phyloP scores from a whole-genome alignment of 2,888 invertebrate species.

The Callinectes sapidus region DNA sequence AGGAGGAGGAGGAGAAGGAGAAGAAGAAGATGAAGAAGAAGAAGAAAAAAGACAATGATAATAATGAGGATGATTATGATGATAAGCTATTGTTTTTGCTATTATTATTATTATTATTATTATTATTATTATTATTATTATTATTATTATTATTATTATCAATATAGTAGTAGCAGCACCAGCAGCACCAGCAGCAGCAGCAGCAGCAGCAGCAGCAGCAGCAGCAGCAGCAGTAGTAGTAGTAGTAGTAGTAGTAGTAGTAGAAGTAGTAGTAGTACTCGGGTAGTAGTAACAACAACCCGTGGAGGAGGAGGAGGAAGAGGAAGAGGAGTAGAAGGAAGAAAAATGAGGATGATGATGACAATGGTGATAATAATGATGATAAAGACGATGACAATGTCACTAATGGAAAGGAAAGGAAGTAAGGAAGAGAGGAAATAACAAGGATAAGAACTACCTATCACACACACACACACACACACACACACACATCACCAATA shows the following conservation, averaged over 20 bases:
- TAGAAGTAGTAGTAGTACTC: too few species aligned
- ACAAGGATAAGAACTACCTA: background rate
- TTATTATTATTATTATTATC: too few species aligned
- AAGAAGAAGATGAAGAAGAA: slow-evolving; percentile 28
- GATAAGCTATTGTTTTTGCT: too few species aligned
- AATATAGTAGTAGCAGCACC: too few species aligned
- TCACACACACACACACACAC: background rate
- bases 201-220: too few species aligned
- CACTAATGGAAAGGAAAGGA: background rate
- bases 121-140: too few species aligned
- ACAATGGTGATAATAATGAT: background rate
- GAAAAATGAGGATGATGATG: background rate
- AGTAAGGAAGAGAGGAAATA: background rate
- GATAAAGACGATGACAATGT: background rate
- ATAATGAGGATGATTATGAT: too few species aligned
- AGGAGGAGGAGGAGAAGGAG: slow-evolving; percentile 36
- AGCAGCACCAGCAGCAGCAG: too few species aligned
- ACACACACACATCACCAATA: background rate
- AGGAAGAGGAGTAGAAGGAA: background rate
- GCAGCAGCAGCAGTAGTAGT: too few species aligned
- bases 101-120: too few species aligned
- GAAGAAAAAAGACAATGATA: background rate
- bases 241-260: too few species aligned
- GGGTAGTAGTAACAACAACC: background rate
- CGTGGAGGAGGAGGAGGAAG: background rate